These are phyloP conservation scores for Adrianichthys oophorus DNA, from an alignment of 2,797 vertebrate genomes.

Conservation along the genomic window DNA sequence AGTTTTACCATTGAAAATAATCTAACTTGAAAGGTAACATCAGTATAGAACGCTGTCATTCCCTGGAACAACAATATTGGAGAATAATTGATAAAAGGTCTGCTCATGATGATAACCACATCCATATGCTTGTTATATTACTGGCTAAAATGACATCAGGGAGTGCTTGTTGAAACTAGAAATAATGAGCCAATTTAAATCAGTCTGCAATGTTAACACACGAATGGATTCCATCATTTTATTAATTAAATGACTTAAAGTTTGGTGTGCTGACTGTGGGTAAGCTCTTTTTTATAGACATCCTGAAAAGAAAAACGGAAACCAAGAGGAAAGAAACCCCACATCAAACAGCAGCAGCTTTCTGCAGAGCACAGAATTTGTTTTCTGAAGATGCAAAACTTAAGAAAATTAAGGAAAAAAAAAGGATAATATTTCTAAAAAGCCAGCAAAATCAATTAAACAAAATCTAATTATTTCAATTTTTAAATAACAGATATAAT, in stretches of 20 bases:
- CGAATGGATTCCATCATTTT: not conserved
- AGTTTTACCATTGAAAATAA: not conserved
- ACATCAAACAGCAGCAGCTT: not conserved
- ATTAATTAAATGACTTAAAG: not conserved
- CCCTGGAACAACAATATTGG: constrained; percentile 1
- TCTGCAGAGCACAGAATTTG: not conserved
- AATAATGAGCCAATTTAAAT: constrained; percentile 9
- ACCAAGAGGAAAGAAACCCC: constrained; percentile 5
- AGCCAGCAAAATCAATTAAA: no score
- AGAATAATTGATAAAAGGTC: constrained; percentile 11
- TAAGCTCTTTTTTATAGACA: not conserved
- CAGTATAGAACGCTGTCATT: not conserved
- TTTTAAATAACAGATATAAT: no score
- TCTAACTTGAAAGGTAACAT: not conserved
- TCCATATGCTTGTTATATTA: constrained; percentile 27
- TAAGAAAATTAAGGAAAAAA: not conserved
- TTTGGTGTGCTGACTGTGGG: not conserved
- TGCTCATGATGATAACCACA: constrained; percentile 20
- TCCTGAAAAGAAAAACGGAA: constrained; percentile 4
- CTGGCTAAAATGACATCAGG: constrained; percentile 15
- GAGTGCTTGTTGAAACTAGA: constrained; percentile 17
- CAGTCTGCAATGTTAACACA: constrained; percentile 17
- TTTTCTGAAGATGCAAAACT: not conserved
- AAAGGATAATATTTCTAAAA: no score
- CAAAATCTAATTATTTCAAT: no score